Evolutionary conservation across 2,113 vertebrate genomes (phyloP).

Genomic region (Paracanthobrama guichenoti): DNA sequence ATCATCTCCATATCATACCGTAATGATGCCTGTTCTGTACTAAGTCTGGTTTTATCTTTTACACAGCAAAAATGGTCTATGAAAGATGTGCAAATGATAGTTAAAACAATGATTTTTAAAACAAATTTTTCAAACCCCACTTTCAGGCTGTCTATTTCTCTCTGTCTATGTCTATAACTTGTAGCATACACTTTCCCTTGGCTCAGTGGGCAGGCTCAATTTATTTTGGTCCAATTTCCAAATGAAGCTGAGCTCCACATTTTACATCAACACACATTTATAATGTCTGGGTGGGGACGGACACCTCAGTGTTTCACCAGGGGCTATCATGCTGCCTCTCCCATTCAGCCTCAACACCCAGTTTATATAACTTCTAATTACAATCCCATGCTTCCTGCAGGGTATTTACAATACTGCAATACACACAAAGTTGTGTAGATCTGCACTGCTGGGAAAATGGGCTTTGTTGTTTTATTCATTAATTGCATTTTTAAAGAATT

Average conservation of each 20-base stretch:
- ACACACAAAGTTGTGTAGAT: background rate
- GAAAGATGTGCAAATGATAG: background rate
- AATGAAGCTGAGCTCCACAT: background rate
- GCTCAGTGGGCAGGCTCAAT: background rate
- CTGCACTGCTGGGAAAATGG: background rate
- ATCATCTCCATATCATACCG: background rate
- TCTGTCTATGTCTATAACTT: background rate
- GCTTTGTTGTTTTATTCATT: conserved; percentile 24
- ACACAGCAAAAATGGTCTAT: background rate
- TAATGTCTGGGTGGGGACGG: conserved; percentile 11
- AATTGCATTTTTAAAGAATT: background rate
- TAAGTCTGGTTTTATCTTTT: background rate
- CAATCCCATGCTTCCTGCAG: background rate
- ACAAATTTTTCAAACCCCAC: background rate
- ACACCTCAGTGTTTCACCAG: conserved; percentile 3
- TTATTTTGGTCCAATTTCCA: background rate
- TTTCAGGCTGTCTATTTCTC: background rate
- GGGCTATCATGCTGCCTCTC: conserved; percentile 15
- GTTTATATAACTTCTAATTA: conserved; percentile 25
- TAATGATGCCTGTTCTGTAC: background rate
- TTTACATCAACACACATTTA: background rate
- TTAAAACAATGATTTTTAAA: background rate
- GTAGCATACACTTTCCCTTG: background rate
- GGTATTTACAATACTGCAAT: conserved; percentile 3
- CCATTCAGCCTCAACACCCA: conserved; percentile 23